Percentiles rank a stretch among this genome's conserved stretches.
Evolutionary conservation across 2,113 vertebrate species (phyloP).

Genomic region (Nematolebias whitei): DNA sequence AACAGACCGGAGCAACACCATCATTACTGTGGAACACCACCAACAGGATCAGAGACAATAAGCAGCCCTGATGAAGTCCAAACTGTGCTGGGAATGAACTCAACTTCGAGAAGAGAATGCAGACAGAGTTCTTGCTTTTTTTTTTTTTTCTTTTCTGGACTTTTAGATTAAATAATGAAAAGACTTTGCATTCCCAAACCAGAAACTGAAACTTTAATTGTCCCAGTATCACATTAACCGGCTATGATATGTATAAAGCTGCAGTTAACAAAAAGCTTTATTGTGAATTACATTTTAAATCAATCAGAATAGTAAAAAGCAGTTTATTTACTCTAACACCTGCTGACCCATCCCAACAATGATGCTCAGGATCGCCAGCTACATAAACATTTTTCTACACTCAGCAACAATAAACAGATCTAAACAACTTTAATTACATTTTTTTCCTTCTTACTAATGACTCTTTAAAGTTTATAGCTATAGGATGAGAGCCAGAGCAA

Average conservation of each 20-base stretch:
- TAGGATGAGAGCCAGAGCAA: slow-evolving; percentile 29
- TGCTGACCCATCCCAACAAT: slow-evolving; percentile 5
- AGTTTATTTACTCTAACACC: background rate
- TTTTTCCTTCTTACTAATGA: slow-evolving; percentile 17
- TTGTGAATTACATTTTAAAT: slow-evolving; percentile 8
- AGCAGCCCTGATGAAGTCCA: no score
- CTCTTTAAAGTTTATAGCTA: slow-evolving; percentile 41
- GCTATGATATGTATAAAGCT: background rate
- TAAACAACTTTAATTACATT: slow-evolving; percentile 16
- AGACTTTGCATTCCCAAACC: background rate
- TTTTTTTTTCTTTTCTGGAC: no score
- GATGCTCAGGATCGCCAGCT: slow-evolving; percentile 3
- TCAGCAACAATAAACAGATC: slow-evolving; percentile 10
- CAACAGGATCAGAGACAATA: no score
- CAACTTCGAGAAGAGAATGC: no score
- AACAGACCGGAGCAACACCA: no score
- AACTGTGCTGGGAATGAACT: no score
- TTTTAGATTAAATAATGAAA: background rate
- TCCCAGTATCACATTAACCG: background rate
- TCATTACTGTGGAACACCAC: no score
- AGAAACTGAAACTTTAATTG: background rate
- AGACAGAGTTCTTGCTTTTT: no score
- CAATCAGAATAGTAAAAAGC: background rate
- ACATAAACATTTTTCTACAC: slow-evolving; percentile 27
- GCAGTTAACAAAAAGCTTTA: background rate